Percentiles rank a stretch among this genome's conserved stretches.
Conservation (phyloP, 2,113 vertebrate species). For the Hemibagrus wyckioides region DNA sequence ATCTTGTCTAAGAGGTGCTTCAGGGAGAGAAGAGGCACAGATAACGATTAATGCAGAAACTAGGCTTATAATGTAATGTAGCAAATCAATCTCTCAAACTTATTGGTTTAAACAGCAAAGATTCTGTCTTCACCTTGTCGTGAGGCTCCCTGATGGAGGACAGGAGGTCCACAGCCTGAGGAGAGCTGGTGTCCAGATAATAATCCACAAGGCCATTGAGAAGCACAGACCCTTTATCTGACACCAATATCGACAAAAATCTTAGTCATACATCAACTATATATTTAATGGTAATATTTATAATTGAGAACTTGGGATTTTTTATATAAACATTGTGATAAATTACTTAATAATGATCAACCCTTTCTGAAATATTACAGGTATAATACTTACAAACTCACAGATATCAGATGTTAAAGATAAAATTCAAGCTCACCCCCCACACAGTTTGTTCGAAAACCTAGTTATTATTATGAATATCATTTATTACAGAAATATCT, state of each 20-base stretch:
- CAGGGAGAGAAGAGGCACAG: neutral
- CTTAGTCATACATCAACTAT: too few relatives aligned
- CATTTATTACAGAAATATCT: neutral
- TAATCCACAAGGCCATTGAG: constrained; percentile 88
- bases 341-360: neutral
- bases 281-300: too few relatives aligned
- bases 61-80: neutral
- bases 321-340: neutral
- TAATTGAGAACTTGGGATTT: neutral
- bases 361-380: neutral
- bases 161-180: constrained; percentile 85
- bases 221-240: constrained; percentile 89
- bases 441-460: neutral
- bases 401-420: neutral
- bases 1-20: constrained; percentile 94
- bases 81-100: neutral
- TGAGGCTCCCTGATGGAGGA: constrained; percentile 90
- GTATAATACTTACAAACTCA: neutral
- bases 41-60: neutral
- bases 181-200: constrained; percentile 87
- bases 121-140: constrained; percentile 83
- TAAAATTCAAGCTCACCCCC: too few relatives aligned
- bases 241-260: constrained; percentile 2
- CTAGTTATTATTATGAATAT: neutral
- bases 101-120: neutral